A percentile compares a stretch with the other conserved stretches of the same genome.
phyloP scores from a whole-genome alignment of 1,140 invertebrate species.

The Eriosoma lanigerum region DNA sequence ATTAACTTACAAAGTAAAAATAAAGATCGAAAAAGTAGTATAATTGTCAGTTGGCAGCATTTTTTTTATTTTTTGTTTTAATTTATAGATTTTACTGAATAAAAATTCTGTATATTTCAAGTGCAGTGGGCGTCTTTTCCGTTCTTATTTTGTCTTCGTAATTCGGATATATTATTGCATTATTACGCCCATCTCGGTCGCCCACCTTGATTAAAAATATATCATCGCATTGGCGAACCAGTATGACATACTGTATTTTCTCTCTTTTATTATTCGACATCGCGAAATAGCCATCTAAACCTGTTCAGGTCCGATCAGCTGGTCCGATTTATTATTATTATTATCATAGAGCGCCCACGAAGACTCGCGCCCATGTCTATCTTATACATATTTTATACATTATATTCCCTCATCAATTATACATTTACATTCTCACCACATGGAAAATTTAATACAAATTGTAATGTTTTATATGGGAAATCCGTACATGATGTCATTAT shows the following conservation, averaged over 20 bases:
- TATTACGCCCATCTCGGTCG: conserved; percentile 44
- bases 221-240: conserved; percentile 20
- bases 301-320: conserved; percentile 44
- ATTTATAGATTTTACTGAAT: conserved; percentile 45
- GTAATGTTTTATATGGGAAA: background rate
- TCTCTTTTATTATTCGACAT: background rate
- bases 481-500: background rate
- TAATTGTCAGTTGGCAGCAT: conserved; percentile 38
- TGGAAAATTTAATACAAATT: background rate
- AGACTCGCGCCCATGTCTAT: background rate
- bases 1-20: background rate
- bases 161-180: conserved; percentile 50
- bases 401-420: background rate
- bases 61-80: conserved; percentile 14
- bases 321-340: conserved; percentile 6
- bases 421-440: background rate
- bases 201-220: conserved; percentile 47
- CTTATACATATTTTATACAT: background rate
- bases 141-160: conserved; percentile 50
- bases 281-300: conserved; percentile 29
- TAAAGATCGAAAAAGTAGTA: conserved; percentile 23
- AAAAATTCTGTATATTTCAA: conserved; percentile 29
- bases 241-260: conserved; percentile 17
- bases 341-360: background rate
- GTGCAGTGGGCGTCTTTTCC: conserved; percentile 40